phyloP scores from a whole-genome alignment of 2,888 invertebrate species.

The Flexamia atlantica region DNA sequence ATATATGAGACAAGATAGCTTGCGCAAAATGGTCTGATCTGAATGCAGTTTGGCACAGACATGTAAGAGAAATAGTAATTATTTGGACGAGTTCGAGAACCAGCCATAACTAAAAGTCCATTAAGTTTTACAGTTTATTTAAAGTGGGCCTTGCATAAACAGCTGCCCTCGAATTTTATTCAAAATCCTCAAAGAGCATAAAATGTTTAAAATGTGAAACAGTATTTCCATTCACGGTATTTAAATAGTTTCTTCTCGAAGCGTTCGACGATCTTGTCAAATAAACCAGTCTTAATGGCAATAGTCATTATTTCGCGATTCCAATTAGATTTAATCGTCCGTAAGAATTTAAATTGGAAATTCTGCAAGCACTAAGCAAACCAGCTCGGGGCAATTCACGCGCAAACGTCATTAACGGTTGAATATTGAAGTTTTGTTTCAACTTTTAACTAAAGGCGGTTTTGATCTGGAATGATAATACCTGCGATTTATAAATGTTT shows the following conservation, averaged over 20 bases:
- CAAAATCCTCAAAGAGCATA: too few relatives aligned
- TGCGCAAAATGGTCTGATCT: too few relatives aligned
- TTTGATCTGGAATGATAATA: background rate
- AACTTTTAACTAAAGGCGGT: background rate
- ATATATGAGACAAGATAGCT: too few relatives aligned
- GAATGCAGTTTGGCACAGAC: too few relatives aligned
- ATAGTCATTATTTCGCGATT: conserved; percentile 49
- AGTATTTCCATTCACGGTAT: background rate
- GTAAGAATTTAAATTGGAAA: conserved; percentile 51
- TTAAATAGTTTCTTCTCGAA: background rate
- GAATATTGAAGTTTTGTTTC: conserved; percentile 33
- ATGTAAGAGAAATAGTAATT: too few relatives aligned
- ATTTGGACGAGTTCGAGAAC: too few relatives aligned
- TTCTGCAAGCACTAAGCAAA: conserved; percentile 9
- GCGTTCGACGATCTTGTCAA: conserved; percentile 31
- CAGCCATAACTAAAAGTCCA: too few relatives aligned
- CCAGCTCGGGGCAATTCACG: background rate
- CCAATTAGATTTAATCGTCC: conserved; percentile 50
- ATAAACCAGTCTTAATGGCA: conserved; percentile 51
- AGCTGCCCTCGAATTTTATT: too few relatives aligned
- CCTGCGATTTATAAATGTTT: too few relatives aligned
- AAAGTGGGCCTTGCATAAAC: too few relatives aligned
- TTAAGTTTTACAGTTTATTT: too few relatives aligned
- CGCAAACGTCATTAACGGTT: background rate
- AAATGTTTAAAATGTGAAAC: too few relatives aligned